A percentile compares a stretch with the other conserved stretches of the same genome.
phyloP scores from a whole-genome alignment of 2,113 vertebrate genomes.

The Athene noctua region DNA sequence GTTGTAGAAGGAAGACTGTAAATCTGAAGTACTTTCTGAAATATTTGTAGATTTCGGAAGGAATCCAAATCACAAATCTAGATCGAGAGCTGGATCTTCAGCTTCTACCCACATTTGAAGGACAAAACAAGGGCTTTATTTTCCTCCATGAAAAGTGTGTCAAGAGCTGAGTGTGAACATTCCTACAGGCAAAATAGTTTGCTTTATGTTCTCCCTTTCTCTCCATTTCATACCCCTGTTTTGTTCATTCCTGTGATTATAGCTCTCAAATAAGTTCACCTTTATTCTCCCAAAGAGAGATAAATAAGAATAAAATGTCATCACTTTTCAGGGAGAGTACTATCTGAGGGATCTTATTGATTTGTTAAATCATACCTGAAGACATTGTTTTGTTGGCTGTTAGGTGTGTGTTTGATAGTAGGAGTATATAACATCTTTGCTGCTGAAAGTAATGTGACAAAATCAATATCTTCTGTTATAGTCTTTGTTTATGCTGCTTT shows the following conservation, averaged over 20 bases:
- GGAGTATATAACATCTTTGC: neutral
- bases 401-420: neutral
- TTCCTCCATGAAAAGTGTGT: fast-evolving
- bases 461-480: neutral
- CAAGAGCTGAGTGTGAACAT: neutral
- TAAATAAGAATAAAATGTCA: neutral
- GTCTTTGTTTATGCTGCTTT: neutral
- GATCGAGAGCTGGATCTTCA: neutral
- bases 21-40: neutral
- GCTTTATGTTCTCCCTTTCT: neutral
- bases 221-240: neutral
- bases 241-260: neutral
- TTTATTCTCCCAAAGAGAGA: neutral
- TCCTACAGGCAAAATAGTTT: neutral
- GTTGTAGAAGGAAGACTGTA: neutral
- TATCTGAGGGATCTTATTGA: neutral
- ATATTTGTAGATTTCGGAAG: neutral
- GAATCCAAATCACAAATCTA: neutral
- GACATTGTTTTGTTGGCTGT: neutral
- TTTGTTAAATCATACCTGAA: neutral
- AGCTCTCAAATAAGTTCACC: neutral
- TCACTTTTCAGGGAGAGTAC: neutral
- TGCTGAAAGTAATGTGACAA: neutral
- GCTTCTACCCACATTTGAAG: neutral
- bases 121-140: neutral